Percentiles rank a stretch among this genome's conserved stretches.
phyloP scores from a whole-genome alignment of 64 coral and sea anemone genomes.

The Porites lutea region DNA sequence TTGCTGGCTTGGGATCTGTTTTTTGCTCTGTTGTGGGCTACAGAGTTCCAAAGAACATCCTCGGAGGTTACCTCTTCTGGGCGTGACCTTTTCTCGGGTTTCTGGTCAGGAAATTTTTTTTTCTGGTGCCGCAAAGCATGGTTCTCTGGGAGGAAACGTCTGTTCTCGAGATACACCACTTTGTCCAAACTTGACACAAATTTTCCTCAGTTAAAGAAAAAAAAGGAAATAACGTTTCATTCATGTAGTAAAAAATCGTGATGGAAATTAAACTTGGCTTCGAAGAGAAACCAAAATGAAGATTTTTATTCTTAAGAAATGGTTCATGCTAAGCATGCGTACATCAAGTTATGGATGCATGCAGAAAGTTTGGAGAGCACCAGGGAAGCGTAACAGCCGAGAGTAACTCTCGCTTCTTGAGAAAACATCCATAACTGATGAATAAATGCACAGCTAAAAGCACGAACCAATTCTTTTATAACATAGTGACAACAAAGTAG shows the following conservation, averaged over 20 bases:
- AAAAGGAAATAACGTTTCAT: too few relatives aligned
- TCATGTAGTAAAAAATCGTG: too few relatives aligned
- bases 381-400: too few relatives aligned
- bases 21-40: slow-evolving; percentile 17
- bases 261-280: too few relatives aligned
- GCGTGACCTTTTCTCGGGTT: not conserved
- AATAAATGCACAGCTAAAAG: not conserved
- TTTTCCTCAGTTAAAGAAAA: not conserved
- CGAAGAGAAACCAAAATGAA: too few relatives aligned
- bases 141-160: slow-evolving; percentile 35
- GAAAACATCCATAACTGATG: not conserved
- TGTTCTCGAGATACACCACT: slow-evolving; percentile 52
- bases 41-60: slow-evolving; percentile 26
- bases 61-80: not conserved
- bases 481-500: not conserved
- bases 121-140: not conserved
- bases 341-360: too few relatives aligned
- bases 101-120: slow-evolving; percentile 6
- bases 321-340: too few relatives aligned
- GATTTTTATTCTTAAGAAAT: too few relatives aligned
- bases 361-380: too few relatives aligned
- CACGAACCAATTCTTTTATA: slow-evolving; percentile 1
- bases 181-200: slow-evolving; percentile 38
- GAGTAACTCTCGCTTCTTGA: too few relatives aligned
- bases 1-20: slow-evolving; percentile 20